A percentile compares a stretch with the other conserved stretches of the same genome.
Evolutionary conservation across 2,888 invertebrate genomes (phyloP).

Genomic region (Athalia cordata): DNA sequence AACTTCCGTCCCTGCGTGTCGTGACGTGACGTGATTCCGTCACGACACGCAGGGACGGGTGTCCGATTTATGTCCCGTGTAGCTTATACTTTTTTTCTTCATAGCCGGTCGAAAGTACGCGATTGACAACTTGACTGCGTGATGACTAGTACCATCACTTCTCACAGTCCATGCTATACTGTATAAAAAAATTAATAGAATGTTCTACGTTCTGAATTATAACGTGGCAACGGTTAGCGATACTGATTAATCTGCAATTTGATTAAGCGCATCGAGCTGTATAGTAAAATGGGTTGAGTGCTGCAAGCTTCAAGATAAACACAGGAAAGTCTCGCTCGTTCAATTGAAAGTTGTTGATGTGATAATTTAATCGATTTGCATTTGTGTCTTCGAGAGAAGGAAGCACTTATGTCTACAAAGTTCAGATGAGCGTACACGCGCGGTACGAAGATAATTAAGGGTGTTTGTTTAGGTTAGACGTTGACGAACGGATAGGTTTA

Average conservation of each 20-base stretch:
- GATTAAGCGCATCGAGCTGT: neutral
- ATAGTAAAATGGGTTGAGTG: neutral
- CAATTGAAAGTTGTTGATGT: slow-evolving; percentile 33
- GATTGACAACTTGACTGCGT: no score
- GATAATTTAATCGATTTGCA: slow-evolving; percentile 36
- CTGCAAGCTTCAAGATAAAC: slow-evolving; percentile 5
- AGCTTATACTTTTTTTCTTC: slow-evolving; percentile 9
- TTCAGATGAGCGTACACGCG: neutral
- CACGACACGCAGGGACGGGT: no score
- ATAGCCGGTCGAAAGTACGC: slow-evolving; percentile 7
- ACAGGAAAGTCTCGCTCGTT: slow-evolving; percentile 23
- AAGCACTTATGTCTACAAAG: slow-evolving; percentile 35
- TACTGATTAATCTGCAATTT: slow-evolving; percentile 18
- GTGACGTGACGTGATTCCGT: no score
- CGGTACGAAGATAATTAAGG: slow-evolving; percentile 38
- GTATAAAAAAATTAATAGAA: neutral
- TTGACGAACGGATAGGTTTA: slow-evolving; percentile 40
- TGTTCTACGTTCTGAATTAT: neutral
- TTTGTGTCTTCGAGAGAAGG: slow-evolving; percentile 4
- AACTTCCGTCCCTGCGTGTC: slow-evolving; percentile 8
- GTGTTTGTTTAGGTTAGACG: slow-evolving; percentile 39
- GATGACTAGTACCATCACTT: no score
- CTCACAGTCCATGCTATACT: neutral
- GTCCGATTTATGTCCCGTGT: no score
- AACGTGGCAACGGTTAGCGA: neutral